Conservation (phyloP, 2,113 vertebrate genomes). For the Azemiops feae region DNA sequence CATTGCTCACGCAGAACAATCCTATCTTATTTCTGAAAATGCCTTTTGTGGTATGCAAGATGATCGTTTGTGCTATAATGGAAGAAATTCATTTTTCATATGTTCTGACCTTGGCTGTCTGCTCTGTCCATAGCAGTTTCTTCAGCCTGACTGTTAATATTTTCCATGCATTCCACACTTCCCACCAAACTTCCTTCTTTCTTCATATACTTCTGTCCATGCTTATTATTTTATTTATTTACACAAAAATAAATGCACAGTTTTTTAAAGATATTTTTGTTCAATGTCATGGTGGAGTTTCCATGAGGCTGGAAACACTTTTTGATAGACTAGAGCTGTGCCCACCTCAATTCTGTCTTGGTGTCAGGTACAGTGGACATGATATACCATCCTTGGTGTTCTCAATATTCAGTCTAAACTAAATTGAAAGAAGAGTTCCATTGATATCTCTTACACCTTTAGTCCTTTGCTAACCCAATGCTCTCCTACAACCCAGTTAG, state of each 20-base stretch:
- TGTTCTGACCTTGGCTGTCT: not conserved
- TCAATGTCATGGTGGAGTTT: not conserved
- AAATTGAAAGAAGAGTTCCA: not conserved
- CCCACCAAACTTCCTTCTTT: not conserved
- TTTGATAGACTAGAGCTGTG: not conserved
- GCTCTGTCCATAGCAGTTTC: not conserved
- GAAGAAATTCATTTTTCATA: not conserved
- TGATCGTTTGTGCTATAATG: not conserved
- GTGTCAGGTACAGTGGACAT: not conserved
- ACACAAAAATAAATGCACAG: not conserved
- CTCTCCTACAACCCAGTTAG: too few relatives aligned
- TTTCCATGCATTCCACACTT: not conserved
- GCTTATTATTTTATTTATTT: not conserved
- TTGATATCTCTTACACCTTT: too few relatives aligned
- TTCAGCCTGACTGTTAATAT: not conserved
- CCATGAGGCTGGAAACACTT: not conserved
- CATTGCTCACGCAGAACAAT: not conserved
- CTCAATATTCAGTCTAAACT: not conserved
- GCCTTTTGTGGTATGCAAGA: not conserved
- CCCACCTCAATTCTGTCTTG: not conserved
- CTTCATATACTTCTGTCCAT: not conserved
- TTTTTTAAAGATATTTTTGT: not conserved
- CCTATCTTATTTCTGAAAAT: not conserved
- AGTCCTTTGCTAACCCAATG: too few relatives aligned
- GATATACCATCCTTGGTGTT: not conserved